A percentile compares a stretch with the other conserved stretches of the same genome.
These are phyloP conservation scores for Dolichallabes microphthalmus DNA, from an alignment of 2,113 vertebrate species.

Conservation along the genomic window DNA sequence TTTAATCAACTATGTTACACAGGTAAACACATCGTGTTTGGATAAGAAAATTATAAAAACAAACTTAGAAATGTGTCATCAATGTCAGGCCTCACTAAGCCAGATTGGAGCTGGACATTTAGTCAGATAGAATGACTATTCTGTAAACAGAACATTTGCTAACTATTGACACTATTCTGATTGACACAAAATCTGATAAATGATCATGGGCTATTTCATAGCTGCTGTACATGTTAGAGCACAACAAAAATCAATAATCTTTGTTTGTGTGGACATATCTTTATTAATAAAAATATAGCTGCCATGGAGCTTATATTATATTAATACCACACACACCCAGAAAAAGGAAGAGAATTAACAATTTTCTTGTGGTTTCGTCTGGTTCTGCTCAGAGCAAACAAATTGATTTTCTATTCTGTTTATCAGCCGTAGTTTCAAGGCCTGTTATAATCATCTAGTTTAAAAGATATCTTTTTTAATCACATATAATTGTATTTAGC, in stretches of 20 bases:
- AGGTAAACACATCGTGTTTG: neutral
- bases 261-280: slow-evolving; percentile 17
- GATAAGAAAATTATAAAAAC: neutral
- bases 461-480: neutral
- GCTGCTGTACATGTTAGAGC: neutral
- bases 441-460: neutral
- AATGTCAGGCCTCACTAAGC: slow-evolving; percentile 12
- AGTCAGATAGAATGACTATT: neutral
- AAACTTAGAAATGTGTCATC: neutral
- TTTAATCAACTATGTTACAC: neutral
- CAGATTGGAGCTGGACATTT: slow-evolving; percentile 3
- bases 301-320: neutral
- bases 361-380: slow-evolving; percentile 19
- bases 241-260: slow-evolving; percentile 10
- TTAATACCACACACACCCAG: neutral
- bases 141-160: neutral
- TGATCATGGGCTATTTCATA: slow-evolving; percentile 10
- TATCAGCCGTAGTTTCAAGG: neutral
- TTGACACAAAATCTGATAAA: neutral
- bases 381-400: neutral
- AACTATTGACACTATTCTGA: neutral
- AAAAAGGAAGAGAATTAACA: neutral
- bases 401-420: neutral
- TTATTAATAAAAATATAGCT: slow-evolving; percentile 19
- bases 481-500: neutral